These are phyloP conservation scores for Acipenser oxyrinchus DNA, from an alignment of 2,797 vertebrate genomes.

Conservation along the genomic window DNA sequence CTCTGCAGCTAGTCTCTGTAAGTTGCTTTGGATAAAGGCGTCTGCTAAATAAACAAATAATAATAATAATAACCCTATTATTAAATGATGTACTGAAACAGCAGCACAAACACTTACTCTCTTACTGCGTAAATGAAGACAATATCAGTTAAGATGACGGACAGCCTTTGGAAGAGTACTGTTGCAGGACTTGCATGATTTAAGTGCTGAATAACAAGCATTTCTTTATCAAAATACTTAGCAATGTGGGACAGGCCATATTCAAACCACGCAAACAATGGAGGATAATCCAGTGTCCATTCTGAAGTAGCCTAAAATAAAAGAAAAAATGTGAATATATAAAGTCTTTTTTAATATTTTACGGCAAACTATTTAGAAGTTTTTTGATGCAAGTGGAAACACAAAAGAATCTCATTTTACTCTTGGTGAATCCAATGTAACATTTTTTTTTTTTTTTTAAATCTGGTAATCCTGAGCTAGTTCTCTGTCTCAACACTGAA, in stretches of 20 bases:
- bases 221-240: slow-evolving; percentile 70
- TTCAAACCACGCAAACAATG: slow-evolving; percentile 95
- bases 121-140: slow-evolving; percentile 72
- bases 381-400: too few relatives aligned
- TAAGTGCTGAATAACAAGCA: slow-evolving; percentile 77
- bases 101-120: slow-evolving; percentile 65
- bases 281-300: slow-evolving; percentile 95
- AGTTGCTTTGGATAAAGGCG: too few relatives aligned
- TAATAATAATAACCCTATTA: neutral
- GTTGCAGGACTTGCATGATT: slow-evolving; percentile 67
- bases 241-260: slow-evolving; percentile 69
- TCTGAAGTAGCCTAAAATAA: slow-evolving; percentile 70
- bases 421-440: too few relatives aligned
- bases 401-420: too few relatives aligned
- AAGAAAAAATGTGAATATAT: slow-evolving; percentile 5
- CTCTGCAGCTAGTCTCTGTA: too few relatives aligned
- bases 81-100: too few relatives aligned
- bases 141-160: slow-evolving; percentile 74
- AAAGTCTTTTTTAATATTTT: too few relatives aligned
- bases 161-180: slow-evolving; percentile 82
- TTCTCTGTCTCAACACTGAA: neutral
- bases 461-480: too few relatives aligned
- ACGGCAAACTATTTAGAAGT: too few relatives aligned
- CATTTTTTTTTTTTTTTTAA: too few relatives aligned
- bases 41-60: too few relatives aligned